Base-by-base conservation (phyloP, 2,113 vertebrate genomes). In the Rhabdomys dilectus region DNA sequence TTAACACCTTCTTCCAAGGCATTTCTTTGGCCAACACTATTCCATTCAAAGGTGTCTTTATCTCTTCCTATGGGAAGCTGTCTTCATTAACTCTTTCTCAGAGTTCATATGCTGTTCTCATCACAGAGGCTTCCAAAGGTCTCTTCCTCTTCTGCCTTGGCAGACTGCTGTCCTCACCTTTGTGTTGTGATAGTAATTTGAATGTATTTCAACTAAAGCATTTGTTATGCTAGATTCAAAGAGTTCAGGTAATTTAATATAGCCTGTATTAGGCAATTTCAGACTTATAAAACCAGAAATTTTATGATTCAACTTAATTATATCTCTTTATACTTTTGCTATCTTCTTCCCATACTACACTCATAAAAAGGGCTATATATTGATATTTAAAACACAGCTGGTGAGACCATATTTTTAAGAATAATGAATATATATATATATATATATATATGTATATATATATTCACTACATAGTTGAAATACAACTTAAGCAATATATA, bases 401-500 rank as follows among this genome's bases (percentile, higher is more conserved):
- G 36, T 42, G 26, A 60, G 56, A 60, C 26, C 56, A 60, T 26
- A 62, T 42, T 60, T 82, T 62, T 62, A 81, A 36, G 12, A 53
- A 75, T 56, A 86, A 84, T 89, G 39, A 86, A 87, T 68, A 29
- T 39, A 56, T 53, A 77, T 80, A 81, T 81, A 81, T 60, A 60
- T 19, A 81, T 81, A 81, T 60, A 60, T 19, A n/a, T n/a, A 87
- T 68, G 22, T 39, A 56, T 53, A 77, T 80, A 81, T 81, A 81
- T 60, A 60, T 19, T 66, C 45, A 95, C 24, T 91, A 82, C 22
- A 51, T 29, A 82, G 31, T 26, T 94, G 15, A 86, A 91, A 78
- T 75, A 60, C 51, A 89, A 90, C 42, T 62, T 91, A 84, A 94
- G 31, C 24, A 93, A 93, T 76, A 86, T n/a, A 90, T 85, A 95